Evolutionary conservation across 1,140 invertebrate species (phyloP).

Genomic region (Drosophila hydei): DNA sequence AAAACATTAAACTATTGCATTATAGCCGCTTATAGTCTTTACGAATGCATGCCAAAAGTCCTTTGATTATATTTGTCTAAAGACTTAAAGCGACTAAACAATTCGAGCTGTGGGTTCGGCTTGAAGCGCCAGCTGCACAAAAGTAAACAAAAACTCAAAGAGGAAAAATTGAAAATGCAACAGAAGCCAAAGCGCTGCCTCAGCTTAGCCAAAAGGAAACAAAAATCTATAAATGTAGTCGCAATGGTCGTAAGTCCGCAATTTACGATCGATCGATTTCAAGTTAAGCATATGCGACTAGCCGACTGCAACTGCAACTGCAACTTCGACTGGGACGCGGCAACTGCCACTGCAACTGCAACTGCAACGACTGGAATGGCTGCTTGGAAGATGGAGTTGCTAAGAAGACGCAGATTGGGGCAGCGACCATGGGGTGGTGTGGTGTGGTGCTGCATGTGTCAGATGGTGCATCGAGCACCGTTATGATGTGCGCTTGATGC

Average conservation of each 20-base stretch:
- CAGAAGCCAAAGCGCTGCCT: slow-evolving; percentile 12
- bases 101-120: not conserved
- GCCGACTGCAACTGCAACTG: slow-evolving; percentile 17
- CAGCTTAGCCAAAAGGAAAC: slow-evolving; percentile 9
- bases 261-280: slow-evolving; percentile 77
- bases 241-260: slow-evolving; percentile 53
- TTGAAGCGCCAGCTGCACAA: slow-evolving; percentile 25
- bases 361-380: slow-evolving; percentile 25
- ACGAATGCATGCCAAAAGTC: not conserved
- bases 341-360: slow-evolving; percentile 18
- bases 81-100: slow-evolving; percentile 11
- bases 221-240: slow-evolving; percentile 62
- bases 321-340: too few relatives aligned
- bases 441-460: slow-evolving; percentile 45
- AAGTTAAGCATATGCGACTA: slow-evolving; percentile 66
- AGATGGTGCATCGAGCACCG: slow-evolving; percentile 49
- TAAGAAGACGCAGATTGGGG: not conserved
- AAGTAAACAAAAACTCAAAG: slow-evolving; percentile 27
- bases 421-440: not conserved
- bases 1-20: too few relatives aligned
- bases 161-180: slow-evolving; percentile 14
- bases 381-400: slow-evolving; percentile 17
- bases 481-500: slow-evolving; percentile 66
- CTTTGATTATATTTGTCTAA: slow-evolving; percentile 4
- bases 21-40: not conserved